Evolutionary conservation across 2,797 vertebrate genomes (phyloP).

Genomic region (Helostoma temminkii): DNA sequence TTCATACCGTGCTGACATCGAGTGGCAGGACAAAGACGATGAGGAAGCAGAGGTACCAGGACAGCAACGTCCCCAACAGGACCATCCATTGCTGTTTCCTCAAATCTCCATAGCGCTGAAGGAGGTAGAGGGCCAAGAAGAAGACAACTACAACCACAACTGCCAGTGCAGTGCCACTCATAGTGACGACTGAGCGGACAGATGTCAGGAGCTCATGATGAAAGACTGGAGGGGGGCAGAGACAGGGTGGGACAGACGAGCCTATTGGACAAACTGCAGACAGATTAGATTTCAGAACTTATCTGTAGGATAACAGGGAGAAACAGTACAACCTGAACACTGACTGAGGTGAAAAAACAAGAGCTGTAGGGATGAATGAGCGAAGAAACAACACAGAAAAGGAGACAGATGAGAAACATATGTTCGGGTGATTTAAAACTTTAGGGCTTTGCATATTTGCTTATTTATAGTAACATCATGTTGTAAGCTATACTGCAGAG

Average conservation of each 20-base stretch:
- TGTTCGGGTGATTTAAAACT: background rate
- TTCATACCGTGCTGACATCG: slow-evolving; percentile 94
- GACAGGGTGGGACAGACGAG: background rate
- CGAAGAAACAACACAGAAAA: background rate
- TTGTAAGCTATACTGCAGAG: no score
- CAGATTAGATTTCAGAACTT: slow-evolving; percentile 16
- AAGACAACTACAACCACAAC: slow-evolving; percentile 92
- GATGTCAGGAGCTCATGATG: slow-evolving; percentile 53
- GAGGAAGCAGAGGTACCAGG: slow-evolving; percentile 97
- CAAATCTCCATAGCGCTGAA: slow-evolving; percentile 94
- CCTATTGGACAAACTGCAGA: background rate
- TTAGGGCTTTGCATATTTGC: background rate
- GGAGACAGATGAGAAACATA: background rate
- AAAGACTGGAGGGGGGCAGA: slow-evolving; percentile 13
- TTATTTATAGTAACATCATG: no score
- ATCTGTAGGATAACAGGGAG: slow-evolving; percentile 17
- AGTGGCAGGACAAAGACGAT: slow-evolving; percentile 95
- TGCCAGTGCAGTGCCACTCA: slow-evolving; percentile 89
- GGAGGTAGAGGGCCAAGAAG: slow-evolving; percentile 91
- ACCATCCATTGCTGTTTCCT: slow-evolving; percentile 92
- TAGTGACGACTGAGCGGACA: slow-evolving; percentile 32
- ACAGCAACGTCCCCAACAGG: slow-evolving; percentile 90
- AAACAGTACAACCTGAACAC: slow-evolving; percentile 9
- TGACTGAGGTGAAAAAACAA: background rate
- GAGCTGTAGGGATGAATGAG: background rate